Percentiles rank a stretch among this genome's conserved stretches.
phyloP scores from a whole-genome alignment of 2,113 vertebrate species.

The Rhipidura dahli region DNA sequence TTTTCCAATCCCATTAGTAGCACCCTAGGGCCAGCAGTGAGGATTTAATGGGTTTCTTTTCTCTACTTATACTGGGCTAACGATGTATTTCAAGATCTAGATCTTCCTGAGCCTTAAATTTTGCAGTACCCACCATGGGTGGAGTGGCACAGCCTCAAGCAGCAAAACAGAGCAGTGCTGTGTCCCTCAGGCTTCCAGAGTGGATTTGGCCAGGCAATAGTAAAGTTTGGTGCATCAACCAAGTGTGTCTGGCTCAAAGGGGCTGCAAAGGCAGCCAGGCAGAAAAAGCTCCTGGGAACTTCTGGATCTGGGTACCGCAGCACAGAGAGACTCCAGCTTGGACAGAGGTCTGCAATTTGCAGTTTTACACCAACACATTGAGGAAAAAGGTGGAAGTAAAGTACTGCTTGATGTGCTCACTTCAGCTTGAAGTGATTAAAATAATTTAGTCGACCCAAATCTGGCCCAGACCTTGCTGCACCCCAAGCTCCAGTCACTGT shows the following conservation, averaged over 20 bases:
- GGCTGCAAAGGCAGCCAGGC: neutral
- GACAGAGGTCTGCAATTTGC: neutral
- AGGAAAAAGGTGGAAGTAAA: neutral
- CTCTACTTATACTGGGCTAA: neutral
- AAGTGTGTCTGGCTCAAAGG: neutral
- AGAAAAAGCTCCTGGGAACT: neutral
- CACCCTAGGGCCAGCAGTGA: neutral
- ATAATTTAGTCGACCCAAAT: fast-evolving
- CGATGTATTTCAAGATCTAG: neutral
- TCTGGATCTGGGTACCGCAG: fast-evolving
- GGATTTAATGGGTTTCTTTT: neutral
- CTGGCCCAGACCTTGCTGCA: neutral
- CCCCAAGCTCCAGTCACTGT: neutral
- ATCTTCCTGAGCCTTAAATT: neutral
- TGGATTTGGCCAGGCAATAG: fast-evolving
- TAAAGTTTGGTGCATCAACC: fast-evolving
- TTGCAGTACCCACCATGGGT: neutral
- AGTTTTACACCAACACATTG: neutral
- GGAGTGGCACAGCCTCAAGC: neutral
- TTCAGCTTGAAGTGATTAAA: neutral
- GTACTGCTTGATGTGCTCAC: neutral
- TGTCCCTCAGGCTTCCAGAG: neutral
- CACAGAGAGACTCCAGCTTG: neutral
- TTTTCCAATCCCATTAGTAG: neutral
- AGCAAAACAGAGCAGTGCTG: neutral